Evolutionary conservation across 2,113 vertebrate genomes (phyloP).

Genomic region (Noctilio leporinus): DNA sequence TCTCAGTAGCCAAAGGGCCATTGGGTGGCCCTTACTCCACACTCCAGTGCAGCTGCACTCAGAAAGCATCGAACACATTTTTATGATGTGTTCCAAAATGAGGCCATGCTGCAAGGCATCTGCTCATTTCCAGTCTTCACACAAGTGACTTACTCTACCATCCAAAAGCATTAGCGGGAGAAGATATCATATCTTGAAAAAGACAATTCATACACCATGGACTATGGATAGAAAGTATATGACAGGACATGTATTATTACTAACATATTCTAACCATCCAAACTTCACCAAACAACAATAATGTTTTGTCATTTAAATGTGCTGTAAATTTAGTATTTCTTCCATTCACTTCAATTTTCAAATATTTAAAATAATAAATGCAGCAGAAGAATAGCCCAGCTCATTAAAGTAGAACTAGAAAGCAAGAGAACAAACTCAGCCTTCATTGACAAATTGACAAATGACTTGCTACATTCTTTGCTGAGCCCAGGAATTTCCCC

Average conservation of each 20-base stretch:
- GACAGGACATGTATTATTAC: neutral
- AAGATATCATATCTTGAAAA: neutral
- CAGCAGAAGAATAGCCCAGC: slow-evolving; percentile 3
- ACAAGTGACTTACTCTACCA: neutral
- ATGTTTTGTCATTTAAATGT: neutral
- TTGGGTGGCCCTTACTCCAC: neutral
- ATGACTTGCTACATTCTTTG: neutral
- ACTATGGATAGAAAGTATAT: neutral
- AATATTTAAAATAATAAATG: slow-evolving; percentile 35
- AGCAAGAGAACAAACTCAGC: neutral
- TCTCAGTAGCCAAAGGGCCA: slow-evolving; percentile 28
- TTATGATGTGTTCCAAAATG: slow-evolving; percentile 30
- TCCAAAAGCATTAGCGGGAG: neutral
- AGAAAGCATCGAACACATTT: neutral
- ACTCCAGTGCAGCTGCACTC: slow-evolving; percentile 9
- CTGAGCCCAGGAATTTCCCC: neutral
- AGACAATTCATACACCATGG: neutral
- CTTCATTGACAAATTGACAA: slow-evolving; percentile 1
- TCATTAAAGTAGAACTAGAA: slow-evolving; percentile 1
- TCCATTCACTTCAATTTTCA: neutral
- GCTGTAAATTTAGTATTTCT: neutral
- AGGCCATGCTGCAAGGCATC: neutral
- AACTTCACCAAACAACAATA: neutral
- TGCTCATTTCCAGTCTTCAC: neutral
- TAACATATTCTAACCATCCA: neutral